These are phyloP conservation scores for Dermatemys mawii DNA, from an alignment of 2,113 vertebrate genomes.

Conservation along the genomic window DNA sequence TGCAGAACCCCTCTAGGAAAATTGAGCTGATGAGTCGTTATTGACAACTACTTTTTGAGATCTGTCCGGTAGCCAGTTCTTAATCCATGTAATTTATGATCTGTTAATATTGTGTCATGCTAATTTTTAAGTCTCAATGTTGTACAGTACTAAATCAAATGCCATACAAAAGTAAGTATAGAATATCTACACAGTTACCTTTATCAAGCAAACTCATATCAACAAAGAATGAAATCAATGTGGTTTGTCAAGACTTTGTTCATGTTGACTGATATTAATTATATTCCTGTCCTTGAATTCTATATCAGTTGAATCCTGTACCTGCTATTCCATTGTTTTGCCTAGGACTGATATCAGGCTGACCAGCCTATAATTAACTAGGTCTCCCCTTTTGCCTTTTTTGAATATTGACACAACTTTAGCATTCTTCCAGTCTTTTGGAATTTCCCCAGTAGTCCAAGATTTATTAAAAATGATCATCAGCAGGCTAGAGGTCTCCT, in stretches of 20 bases:
- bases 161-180: neutral
- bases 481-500: neutral
- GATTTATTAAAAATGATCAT: neutral
- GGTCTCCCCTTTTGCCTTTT: neutral
- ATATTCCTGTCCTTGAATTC: neutral
- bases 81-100: neutral
- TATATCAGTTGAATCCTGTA: neutral
- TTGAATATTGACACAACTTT: neutral
- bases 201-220: neutral
- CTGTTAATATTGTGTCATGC: neutral
- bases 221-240: accelerated
- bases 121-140: neutral
- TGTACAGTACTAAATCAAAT: neutral
- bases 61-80: neutral
- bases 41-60: neutral
- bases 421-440: neutral
- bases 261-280: neutral
- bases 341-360: neutral
- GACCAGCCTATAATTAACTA: neutral
- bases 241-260: neutral
- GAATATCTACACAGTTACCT: neutral
- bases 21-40: neutral
- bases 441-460: neutral
- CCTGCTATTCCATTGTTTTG: neutral
- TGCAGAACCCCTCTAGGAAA: neutral